A percentile compares a stretch with the other conserved stretches of the same genome.
Evolutionary conservation across 1,140 invertebrate genomes (phyloP).

Genomic region (Cydia fagiglandana): DNA sequence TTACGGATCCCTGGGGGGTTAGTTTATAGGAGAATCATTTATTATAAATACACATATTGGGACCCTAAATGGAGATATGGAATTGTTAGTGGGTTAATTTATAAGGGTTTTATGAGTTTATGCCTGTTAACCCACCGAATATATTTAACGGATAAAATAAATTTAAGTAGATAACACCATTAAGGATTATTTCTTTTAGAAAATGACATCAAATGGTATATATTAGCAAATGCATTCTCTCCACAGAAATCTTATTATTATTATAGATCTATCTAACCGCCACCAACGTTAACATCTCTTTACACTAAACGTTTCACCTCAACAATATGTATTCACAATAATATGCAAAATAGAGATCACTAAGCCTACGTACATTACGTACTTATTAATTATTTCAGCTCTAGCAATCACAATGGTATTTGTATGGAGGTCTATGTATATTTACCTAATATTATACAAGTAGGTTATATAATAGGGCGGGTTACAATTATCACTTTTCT

Average conservation of each 20-base stretch:
- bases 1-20: too few relatives aligned
- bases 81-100: too few relatives aligned
- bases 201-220: too few relatives aligned
- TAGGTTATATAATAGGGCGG: constrained; percentile 1
- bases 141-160: too few relatives aligned
- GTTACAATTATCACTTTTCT: constrained; percentile 5
- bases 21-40: too few relatives aligned
- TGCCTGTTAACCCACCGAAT: too few relatives aligned
- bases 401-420: constrained; percentile 25
- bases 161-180: too few relatives aligned
- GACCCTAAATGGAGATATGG: too few relatives aligned
- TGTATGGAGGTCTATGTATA: constrained; percentile 10
- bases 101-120: too few relatives aligned
- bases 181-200: too few relatives aligned
- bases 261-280: constrained; percentile 26
- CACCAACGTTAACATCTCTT: constrained; percentile 1
- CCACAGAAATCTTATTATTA: background rate
- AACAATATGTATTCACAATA: constrained; percentile 1
- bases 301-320: background rate
- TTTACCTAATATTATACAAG: background rate
- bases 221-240: background rate
- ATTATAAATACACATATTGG: too few relatives aligned
- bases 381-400: constrained; percentile 14
- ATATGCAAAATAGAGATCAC: constrained; percentile 28
- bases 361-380: constrained; percentile 24